Evolutionary conservation across 2,797 vertebrate species (phyloP), one percentile per base, ranked within the genome.

Genomic region (Liasis olivaceus): DNA sequence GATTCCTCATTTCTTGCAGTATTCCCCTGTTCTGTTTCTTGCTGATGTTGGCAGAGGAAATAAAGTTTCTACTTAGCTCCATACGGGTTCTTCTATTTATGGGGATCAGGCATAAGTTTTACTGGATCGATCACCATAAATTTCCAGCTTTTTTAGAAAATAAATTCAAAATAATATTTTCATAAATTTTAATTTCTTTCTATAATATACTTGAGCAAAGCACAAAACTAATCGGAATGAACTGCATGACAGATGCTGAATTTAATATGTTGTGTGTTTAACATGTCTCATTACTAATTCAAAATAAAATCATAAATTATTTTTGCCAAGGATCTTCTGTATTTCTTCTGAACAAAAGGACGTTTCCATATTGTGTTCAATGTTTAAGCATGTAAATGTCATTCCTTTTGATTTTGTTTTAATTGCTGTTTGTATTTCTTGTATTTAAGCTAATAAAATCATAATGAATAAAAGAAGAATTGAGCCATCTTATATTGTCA

Each of bases 281-380:
- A 58, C 51, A 88, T n/a, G 89, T 87, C 59, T 47, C 63, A 36
- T 69, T 90, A 84, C 56, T 64, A 66, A 88, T 66, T n/a, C 85
- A n/a, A 58, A 91, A 92, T 92, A 85, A 77, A 90, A 51, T 62
- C 15, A 69, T 86, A 72, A 81, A n/a, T 89, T 89, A 86, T 62
- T 84, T 81, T 90, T 81, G 24, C 58, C 22, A 64, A 17, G 58
- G 28, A 20, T 84, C 12, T 81, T 87, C 47, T 81, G 5, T 17
- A 51, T 89, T 92, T 28, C 6, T 11, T 89, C 66, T 11, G 86
- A 87, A 72, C n/a, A 62, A 31, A 77, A 72, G 6, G 2, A 22
- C 13, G 22, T 36, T 72, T 77, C 26, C 26, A 87, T 90, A 7
- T 2, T 90, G 47, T 5, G 3, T 13, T 5, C 20, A 24, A 24